These are phyloP conservation scores for Eurosta solidaginis DNA, from an alignment of 1,140 invertebrate species.

Conservation along the genomic window DNA sequence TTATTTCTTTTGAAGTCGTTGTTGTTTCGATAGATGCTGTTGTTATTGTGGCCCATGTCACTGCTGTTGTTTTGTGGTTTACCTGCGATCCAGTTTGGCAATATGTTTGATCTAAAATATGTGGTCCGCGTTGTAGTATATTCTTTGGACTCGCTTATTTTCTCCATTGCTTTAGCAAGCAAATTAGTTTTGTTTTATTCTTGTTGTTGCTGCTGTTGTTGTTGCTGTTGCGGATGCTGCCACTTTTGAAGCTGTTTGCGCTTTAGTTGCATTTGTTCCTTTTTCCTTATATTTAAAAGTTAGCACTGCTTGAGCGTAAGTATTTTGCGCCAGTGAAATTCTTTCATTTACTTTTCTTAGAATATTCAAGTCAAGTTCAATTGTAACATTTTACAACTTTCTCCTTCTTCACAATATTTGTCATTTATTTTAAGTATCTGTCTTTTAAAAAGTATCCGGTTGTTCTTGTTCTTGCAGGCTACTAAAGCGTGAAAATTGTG, in stretches of 20 bases:
- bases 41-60: background rate
- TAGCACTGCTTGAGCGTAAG: background rate
- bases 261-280: background rate
- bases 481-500: background rate
- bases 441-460: background rate
- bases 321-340: background rate
- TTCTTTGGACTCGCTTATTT: conserved; percentile 29
- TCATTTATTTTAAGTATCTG: background rate
- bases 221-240: background rate
- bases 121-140: conserved; percentile 6
- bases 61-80: background rate
- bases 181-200: conserved; percentile 27
- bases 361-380: background rate
- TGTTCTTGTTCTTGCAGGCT: background rate
- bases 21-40: background rate
- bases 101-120: conserved; percentile 27
- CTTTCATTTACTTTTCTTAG: background rate
- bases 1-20: background rate
- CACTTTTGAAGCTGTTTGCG: conserved; percentile 15
- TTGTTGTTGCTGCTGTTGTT: background rate
- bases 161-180: background rate
- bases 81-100: conserved; percentile 14
- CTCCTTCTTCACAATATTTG: background rate
- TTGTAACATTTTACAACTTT: background rate
- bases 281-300: background rate